Base-by-base conservation (phyloP, 2,113 vertebrate species). In the Cranoglanis bouderius region DNA sequence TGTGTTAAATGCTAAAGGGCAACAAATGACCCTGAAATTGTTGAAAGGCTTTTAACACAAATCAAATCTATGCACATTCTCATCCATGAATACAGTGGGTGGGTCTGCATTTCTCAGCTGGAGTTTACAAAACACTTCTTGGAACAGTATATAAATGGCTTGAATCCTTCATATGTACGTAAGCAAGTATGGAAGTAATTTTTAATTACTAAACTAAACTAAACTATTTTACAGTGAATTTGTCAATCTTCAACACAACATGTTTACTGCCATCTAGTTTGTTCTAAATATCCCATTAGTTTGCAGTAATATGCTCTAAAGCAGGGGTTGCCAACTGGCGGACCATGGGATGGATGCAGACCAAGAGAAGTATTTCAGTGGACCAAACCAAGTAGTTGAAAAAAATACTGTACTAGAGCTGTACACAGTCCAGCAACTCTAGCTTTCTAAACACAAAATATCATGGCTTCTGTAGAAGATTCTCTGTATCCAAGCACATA, bases 11-110 rank as follows among this genome's bases (percentile, higher is more conserved):
- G 65, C 46, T 85, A 75, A 75, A 32, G 67, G 40, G 49, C 67
- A 85, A 57, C 32, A 70, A 51, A 74, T 55, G 84, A 85, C 65
- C 46, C 43, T 53, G n/a, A 74, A 55, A 51, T 85, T 55, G 49
- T 74, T 55, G n/a, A 57, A 70, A 85, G 51, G 84, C n/a, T 85
- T 74, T 74, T 55, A 85, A 74, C 32, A 74, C 21, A 29, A 21
- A 74, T 85, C 13, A 82, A 59, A 82, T 24, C 8, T 3, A 59
- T 38, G 53, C 53, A 38, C 43, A 14, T 7, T 35, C 80, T 24
- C 19, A 43, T 59, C 35, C 14, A 10, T 8, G 35, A 35, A 43
- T 29, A 29, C 21, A 61, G 21, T 6, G 55, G 6, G 35, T 43
- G 38, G 81, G 55, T 61, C 38, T 61, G 81, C 55, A 29, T 83